Evolutionary conservation across 2,888 invertebrate species (phyloP), one percentile per base, ranked within the genome.

Genomic region (Ecliptopera silaceata): DNA sequence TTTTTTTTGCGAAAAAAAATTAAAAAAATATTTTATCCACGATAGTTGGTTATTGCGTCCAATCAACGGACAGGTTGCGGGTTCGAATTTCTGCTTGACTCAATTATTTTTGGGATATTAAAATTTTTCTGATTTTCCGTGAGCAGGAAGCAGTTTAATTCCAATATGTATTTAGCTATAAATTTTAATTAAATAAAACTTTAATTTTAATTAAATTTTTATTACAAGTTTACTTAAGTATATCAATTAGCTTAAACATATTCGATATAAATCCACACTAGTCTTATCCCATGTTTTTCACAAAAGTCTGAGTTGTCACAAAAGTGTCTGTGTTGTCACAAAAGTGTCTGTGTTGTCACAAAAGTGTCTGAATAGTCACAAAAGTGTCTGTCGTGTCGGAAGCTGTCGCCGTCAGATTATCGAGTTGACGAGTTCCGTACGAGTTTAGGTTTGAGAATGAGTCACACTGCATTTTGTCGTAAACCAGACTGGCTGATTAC

Each of bases 381-480:
- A 76, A 75, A 76, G 72, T 75, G 75, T 76, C 72, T 66, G 51
- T 29, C 18, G 18, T 63, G 71, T 75, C 79, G 80, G 80, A 77
- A 78, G 64, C 65, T 63, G 68, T 72, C 72, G 42, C 15, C 42
- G 39, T 54, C 57, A 68, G 77, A 80, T 78, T 77, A 80, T 71
- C 75, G 70, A 53, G 67, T 57, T 63, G 65, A 66, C 60, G 69
- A 70, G 72, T 71, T 72, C 59, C 44, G 64, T 59, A 38, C 59
- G 60, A 68, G 64, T 65, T 51, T 4, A n/a, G 31, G 11, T 31
- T 31, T 15, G 29, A 42, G 4, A 41, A 44, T 44, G 36, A 44
- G n/a, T 22, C 34, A 34, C 17, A 15, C 8, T 36, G 32, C 17
- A 41, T 48, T 39, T 18, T 0, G 36, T 17, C 11, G 29, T 5